Base-by-base conservation (phyloP, 1,140 invertebrate genomes). In the Pemphigus obesinymphae region DNA sequence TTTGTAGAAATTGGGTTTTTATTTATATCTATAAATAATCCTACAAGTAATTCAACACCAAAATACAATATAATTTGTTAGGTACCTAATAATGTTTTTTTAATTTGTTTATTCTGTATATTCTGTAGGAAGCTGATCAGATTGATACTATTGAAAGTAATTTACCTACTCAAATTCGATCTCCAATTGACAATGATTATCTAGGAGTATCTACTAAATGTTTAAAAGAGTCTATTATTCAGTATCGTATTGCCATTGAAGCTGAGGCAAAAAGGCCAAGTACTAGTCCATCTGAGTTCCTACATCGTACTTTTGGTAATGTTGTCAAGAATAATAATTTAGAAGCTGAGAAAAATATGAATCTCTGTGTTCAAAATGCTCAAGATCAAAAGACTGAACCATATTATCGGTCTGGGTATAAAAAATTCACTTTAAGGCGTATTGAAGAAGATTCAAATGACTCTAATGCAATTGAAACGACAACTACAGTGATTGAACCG, bases 401-500 rank as follows among this genome's bases (percentile, higher is more conserved):
- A 43, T 80, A 80, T 80, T 80, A 80, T 80, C 76, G 76, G 53
- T 80, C 55, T 80, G 76, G 76, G n/a, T 80, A 61, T 55, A 80
- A 80, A 63, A 80, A 80, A 80, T 80, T 80, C 48, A 80, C 76
- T 40, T 63, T 80, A 80, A 61, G 76, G 31, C 76, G 76, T 63
- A 80, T 45, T 80, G 76, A 80, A 80, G 76, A 80, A 80, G 76
- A 80, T 37, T 80, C 76, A 43, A 80, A 80, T 61, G 76, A 80
- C n/a, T 80, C 76, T 20, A 80, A 80, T 43, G 34, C 29, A 20
- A 29, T 80, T 31, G 76, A 80, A 80, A 29, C 76, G n/a, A n/a
- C n/a, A 29, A 15, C 50, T 58, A 50, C 45, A 73, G 73, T 58
- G 7, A 45, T 80, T 80, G 55, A 80, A 45, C 53, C 63, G 55